A percentile compares a stretch with the other conserved stretches of the same genome.
phyloP scores from a whole-genome alignment of 1,140 invertebrate species.

The Rhagoletis pomonella region DNA sequence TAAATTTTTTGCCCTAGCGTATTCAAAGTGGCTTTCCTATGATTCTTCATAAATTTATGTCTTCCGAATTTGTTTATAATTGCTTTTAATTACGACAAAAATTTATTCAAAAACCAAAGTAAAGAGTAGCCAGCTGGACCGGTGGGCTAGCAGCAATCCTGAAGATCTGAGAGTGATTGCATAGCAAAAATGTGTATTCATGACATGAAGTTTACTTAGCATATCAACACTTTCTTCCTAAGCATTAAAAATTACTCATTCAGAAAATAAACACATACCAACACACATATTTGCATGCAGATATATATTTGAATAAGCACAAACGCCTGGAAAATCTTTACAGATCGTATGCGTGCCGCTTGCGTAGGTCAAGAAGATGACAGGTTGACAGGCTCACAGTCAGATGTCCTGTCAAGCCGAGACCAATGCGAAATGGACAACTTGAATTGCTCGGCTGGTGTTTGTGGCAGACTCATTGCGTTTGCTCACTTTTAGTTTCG shows the following conservation, averaged over 20 bases:
- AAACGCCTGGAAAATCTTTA: background rate
- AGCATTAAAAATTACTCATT: constrained; percentile 23
- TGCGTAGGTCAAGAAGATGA: background rate
- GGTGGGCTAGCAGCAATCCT: background rate
- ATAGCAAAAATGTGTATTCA: background rate
- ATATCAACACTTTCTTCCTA: constrained; percentile 40
- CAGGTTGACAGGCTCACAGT: constrained; percentile 42
- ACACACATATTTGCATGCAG: background rate
- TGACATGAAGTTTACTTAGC: constrained; percentile 20
- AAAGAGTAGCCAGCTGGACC: background rate
- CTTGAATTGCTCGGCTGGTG: background rate
- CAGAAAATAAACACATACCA: background rate
- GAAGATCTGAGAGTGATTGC: no score
- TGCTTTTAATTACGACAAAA: constrained; percentile 47
- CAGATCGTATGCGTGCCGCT: background rate
- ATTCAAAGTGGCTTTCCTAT: background rate
- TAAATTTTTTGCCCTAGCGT: background rate
- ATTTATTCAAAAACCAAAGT: constrained; percentile 20
- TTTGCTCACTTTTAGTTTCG: constrained; percentile 39
- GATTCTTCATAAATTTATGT: constrained; percentile 21
- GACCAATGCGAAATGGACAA: background rate
- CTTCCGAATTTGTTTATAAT: constrained; percentile 54
- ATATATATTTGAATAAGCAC: background rate
- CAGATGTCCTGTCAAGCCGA: background rate
- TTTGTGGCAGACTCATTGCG: constrained; percentile 20